Conservation (phyloP, 1,140 invertebrate species). For the Chlorops oryzae region DNA sequence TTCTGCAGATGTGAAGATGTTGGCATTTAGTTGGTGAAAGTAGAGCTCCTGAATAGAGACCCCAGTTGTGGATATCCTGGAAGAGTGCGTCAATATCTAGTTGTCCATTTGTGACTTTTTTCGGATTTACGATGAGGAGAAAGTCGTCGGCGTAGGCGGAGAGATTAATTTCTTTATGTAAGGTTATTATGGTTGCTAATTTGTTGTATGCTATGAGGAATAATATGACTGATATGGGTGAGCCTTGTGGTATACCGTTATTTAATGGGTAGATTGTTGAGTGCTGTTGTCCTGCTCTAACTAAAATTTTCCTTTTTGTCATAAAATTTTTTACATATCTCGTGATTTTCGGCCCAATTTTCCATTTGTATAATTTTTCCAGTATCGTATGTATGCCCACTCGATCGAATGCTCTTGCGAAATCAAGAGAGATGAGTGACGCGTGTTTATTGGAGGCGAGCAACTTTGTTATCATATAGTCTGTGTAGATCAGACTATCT, state of each 20-base stretch:
- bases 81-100: conserved; percentile 13
- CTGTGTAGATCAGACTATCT: conserved; percentile 3
- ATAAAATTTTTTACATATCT: conserved; percentile 12
- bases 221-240: conserved; percentile 14
- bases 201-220: conserved; percentile 18
- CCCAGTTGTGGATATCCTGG: conserved; percentile 11
- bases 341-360: conserved; percentile 13
- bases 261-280: background rate
- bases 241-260: conserved; percentile 17
- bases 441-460: conserved; percentile 11
- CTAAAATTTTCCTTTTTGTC: conserved; percentile 14
- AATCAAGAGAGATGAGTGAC: conserved; percentile 14
- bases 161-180: conserved; percentile 9
- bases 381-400: conserved; percentile 14
- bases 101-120: conserved; percentile 8
- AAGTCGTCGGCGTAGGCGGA: conserved; percentile 18
- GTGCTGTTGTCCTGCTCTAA: conserved; percentile 1
- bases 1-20: conserved; percentile 15
- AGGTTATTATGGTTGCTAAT: background rate
- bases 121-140: conserved; percentile 5
- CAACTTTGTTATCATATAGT: conserved; percentile 5
- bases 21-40: conserved; percentile 16
- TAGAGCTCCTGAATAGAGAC: conserved; percentile 11
- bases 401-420: conserved; percentile 14
- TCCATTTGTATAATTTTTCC: conserved; percentile 13